These are phyloP conservation scores for Solea senegalensis DNA, from an alignment of 2,113 vertebrate species.

Conservation along the genomic window DNA sequence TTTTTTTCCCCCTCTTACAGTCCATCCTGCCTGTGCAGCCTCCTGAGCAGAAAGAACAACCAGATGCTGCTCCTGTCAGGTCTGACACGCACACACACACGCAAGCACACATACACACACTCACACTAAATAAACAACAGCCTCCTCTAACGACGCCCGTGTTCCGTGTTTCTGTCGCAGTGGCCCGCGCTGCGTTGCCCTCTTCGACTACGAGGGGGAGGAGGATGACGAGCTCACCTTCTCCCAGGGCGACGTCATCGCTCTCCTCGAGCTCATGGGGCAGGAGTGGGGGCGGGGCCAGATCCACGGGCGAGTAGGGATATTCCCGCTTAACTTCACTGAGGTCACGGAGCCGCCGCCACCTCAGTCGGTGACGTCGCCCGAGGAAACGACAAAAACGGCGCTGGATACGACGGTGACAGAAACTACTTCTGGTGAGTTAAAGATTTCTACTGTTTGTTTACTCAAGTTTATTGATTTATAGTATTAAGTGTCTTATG, in stretches of 20 bases:
- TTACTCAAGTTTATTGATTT: background rate
- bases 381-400: background rate
- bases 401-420: too few species aligned
- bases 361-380: background rate
- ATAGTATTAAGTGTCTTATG: too few species aligned
- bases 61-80: slow-evolving; percentile 74
- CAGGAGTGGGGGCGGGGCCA: slow-evolving; percentile 91
- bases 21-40: slow-evolving; percentile 55
- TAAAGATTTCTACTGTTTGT: background rate
- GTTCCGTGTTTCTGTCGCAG: slow-evolving; percentile 21
- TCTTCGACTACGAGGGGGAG: slow-evolving; percentile 89
- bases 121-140: too few species aligned
- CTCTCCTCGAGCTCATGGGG: slow-evolving; percentile 84
- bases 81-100: slow-evolving; percentile 13
- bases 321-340: slow-evolving; percentile 89
- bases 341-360: slow-evolving; percentile 80
- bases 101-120: background rate
- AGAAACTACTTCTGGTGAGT: slow-evolving; percentile 18
- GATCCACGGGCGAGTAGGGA: slow-evolving; percentile 81
- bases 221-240: slow-evolving; percentile 91
- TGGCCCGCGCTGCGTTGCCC: slow-evolving; percentile 84
- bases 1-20: slow-evolving; percentile 11
- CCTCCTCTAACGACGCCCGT: background rate
- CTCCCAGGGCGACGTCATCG: slow-evolving; percentile 88
- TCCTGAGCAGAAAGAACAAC: slow-evolving; percentile 68